Evolutionary conservation across 37 sponge, comb jelly and placozoan species (phyloP), one percentile per base, ranked within the genome.

Genomic region (Haliclona indistincta): DNA sequence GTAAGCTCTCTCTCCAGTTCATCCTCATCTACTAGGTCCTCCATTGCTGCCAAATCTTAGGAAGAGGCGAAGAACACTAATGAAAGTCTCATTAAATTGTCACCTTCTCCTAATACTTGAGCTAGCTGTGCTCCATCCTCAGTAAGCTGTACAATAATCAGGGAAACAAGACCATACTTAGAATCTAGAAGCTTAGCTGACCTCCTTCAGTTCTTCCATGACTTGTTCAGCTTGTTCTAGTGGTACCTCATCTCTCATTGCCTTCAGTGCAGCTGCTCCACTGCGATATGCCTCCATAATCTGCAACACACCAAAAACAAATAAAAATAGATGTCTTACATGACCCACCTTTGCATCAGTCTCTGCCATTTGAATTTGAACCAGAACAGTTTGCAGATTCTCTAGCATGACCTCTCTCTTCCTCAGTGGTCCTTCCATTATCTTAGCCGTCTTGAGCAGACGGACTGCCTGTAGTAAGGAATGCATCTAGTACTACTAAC

Each of bases 311-410:
- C 23, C 56, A 55, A 28, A n/a, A 28, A 55, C 23, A 5, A 23
- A 3, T 2, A 55, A 28, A 28, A 28, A 7, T 2, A 55, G 26
- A 55, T 55, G 40, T 41, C 45, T 3, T 68, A 29, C 61, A 60
- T 25, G 1, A 70, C 77, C 65, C 20, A 88, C 89, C 84, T 82
- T 56, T 43, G 62, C 63, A 83, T 88, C 79, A 8, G 83, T 88
- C 40, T 88, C 89, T 34, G 89, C 89, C 61, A 47, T 58, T 36
- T 88, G 89, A n/a, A 88, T 88, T 34, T 73, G 63, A 29, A 67
- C 56, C 25, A 83, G 70, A 28, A 83, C 78, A 32, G 26, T 42
- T 32, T 88, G 63, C 38, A 88, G 26, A 44, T 88, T 86, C 28
- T 80, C 75, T 62, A 86, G 42, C 19, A 36, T 36, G 33, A 22